These are phyloP conservation scores for Coendou prehensilis DNA, from an alignment of 2,797 vertebrate genomes.

Conservation along the genomic window DNA sequence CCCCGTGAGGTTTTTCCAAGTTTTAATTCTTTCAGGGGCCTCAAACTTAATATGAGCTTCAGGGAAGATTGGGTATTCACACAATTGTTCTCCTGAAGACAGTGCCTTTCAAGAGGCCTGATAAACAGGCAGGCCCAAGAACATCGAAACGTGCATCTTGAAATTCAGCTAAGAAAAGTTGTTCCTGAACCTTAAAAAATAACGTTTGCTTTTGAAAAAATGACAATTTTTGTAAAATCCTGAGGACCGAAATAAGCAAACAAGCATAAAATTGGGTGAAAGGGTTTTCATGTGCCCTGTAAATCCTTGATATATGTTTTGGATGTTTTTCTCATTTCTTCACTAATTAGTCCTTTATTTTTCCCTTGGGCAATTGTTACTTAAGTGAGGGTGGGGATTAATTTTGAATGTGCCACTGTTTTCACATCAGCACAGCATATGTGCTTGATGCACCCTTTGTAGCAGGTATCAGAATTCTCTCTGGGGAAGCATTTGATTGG, in stretches of 20 bases:
- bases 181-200: not conserved
- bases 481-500: not conserved
- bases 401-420: constrained; percentile 46
- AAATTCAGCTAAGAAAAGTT: not conserved
- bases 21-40: not conserved
- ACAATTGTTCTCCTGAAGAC: not conserved
- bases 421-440: not conserved
- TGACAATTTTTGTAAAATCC: constrained; percentile 10
- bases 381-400: constrained; percentile 37
- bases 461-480: not conserved
- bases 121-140: not conserved
- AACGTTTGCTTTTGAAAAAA: constrained; percentile 60
- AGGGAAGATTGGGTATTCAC: not conserved
- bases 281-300: not conserved
- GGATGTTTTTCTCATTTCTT: constrained; percentile 42
- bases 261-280: not conserved
- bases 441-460: constrained; percentile 26
- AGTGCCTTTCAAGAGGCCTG: not conserved
- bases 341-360: constrained; percentile 55
- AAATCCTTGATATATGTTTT: constrained; percentile 26
- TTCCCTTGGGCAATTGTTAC: not conserved
- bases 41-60: not conserved
- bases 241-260: not conserved
- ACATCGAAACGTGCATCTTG: not conserved
- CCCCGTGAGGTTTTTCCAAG: not conserved